Conservation (phyloP, 2,797 vertebrate species). For the Lacerta viridis region DNA sequence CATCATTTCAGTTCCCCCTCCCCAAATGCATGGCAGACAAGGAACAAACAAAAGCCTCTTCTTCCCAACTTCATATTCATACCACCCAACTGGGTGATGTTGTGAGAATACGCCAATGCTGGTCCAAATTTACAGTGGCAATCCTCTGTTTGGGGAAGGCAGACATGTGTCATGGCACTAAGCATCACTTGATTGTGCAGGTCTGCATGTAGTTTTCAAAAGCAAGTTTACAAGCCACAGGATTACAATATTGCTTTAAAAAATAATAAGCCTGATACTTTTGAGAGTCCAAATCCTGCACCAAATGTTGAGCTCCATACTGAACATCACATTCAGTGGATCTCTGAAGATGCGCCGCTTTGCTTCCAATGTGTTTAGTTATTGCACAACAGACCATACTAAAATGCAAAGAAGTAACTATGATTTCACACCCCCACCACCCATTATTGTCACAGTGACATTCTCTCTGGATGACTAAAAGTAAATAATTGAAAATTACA, state of each 20-base stretch:
- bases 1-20: neutral
- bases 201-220: neutral
- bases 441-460: neutral
- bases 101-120: neutral
- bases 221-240: neutral
- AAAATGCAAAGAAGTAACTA: neutral
- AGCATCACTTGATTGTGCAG: neutral
- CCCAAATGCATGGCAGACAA: neutral
- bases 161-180: neutral
- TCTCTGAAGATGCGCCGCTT: neutral
- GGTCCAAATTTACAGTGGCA: neutral
- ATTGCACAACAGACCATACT: neutral
- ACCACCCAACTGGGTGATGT: neutral
- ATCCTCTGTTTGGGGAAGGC: neutral
- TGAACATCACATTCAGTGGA: neutral
- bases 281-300: neutral
- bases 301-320: neutral
- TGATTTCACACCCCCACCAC: neutral
- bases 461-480: slow-evolving; percentile 4
- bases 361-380: neutral
- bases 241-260: neutral
- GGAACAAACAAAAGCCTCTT: too few species aligned
- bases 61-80: neutral
- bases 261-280: neutral
- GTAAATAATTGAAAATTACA: slow-evolving; percentile 29